Base-by-base conservation (phyloP, 1,140 invertebrate genomes). In the Drosophila kepulauana region DNA sequence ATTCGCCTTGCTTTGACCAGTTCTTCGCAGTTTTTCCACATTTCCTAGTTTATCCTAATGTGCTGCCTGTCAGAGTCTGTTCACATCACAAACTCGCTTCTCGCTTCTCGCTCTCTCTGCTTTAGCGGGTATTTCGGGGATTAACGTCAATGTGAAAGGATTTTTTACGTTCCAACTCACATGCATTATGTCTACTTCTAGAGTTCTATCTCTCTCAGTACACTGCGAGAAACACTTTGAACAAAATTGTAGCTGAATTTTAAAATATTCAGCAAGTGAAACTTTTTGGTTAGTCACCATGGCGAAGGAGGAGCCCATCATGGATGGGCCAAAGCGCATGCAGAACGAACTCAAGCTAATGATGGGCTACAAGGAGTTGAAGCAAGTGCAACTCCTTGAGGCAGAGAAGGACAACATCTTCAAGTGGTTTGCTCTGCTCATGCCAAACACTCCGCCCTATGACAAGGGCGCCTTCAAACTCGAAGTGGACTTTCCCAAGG, bases 381-480 rank as follows among this genome's bases (percentile, higher is more conserved):
- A 96, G 46, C 75, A 85, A 45, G 98, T 99, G 93, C 95, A 97
- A 82, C 97, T 98, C 91, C 97, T 99, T 72, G 95, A 97, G 93
- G 97, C 98, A 28, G 98, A 99, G 93, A 94, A 95, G 3, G 98
- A 99, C 93, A 97, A 99, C 76, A 94, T 99, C 51, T 97, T 96
- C 79, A 99, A 98, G 97, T 97, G 98, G 93, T 97, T 96, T 59
- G 97, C 97, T 58, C 94, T 99, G 16, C 97, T 99, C 91, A 95
- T 99, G 81, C 98, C 98, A 25, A 97, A 99, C 80, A 97, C 97
- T 94, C 95, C 97, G 77, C 98, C 99, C 0, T 99, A 99, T 93
- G 99, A 99, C 92, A 99, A 99, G 95, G 99, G 99, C 75, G 98
- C 99, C 70, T 99, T 99, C 94, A 95, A 96, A 80, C 98, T 99